Conservation (phyloP, 2,113 vertebrate species). For the Rana temporaria region DNA sequence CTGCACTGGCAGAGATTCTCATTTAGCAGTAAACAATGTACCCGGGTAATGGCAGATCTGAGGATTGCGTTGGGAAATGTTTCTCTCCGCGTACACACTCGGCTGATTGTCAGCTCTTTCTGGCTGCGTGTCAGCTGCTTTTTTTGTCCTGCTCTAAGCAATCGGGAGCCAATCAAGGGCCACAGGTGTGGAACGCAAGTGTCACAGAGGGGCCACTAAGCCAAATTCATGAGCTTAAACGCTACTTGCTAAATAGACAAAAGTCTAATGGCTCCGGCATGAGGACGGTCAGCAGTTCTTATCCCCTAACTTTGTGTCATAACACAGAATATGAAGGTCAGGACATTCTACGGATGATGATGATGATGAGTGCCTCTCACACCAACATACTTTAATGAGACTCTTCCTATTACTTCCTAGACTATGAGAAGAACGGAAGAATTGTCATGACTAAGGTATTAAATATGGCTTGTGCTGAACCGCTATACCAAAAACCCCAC, state of each 20-base stretch:
- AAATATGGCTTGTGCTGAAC: too few species aligned
- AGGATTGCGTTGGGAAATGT: conserved; percentile 44
- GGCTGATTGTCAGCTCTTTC: conserved; percentile 22
- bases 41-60: conserved; percentile 17
- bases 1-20: neutral
- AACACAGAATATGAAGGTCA: neutral
- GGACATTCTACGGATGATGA: neutral
- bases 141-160: conserved; percentile 50
- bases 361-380: too few species aligned
- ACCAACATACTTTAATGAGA: neutral
- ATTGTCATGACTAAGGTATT: too few species aligned
- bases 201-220: conserved; percentile 25
- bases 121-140: conserved; percentile 42
- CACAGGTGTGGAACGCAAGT: conserved; percentile 34
- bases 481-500: too few species aligned
- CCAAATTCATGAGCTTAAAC: conserved; percentile 2
- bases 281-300: conserved; percentile 10
- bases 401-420: neutral
- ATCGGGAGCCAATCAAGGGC: conserved; percentile 28
- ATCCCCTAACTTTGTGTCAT: neutral
- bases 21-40: conserved; percentile 5
- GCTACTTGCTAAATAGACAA: conserved; percentile 27
- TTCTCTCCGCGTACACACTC: conserved; percentile 1
- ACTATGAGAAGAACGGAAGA: too few species aligned
- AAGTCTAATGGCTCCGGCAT: conserved; percentile 26